Evolutionary conservation across 2,888 invertebrate genomes (phyloP), one percentile per base, ranked within the genome.

Genomic region (Coremacera marginata): DNA sequence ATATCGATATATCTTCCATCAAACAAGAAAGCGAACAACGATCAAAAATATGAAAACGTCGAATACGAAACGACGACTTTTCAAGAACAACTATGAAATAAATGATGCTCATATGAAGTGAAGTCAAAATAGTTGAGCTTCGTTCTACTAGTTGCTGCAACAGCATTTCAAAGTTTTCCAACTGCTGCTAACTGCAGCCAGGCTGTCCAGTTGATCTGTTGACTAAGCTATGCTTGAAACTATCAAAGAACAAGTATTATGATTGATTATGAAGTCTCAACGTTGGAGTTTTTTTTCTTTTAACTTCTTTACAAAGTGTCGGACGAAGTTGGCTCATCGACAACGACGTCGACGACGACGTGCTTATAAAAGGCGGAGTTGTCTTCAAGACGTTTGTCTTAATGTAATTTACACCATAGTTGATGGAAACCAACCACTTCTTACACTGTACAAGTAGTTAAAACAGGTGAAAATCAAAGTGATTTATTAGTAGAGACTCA

Each of bases 391-490:
- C 81, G 78, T 81, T 83, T 82, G 81, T 81, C 82, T 84, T 85
- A 83, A 82, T 81, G 84, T 83, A 84, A 84, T 84, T 83, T 83
- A 84, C 84, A 84, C 84, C 82, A 81, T 78, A 37, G 14, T 52
- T 52, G 52, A 52, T 74, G 67, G 65, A 37, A 55, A 65, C 51
- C 68, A 44, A 74, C 31, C 67, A 27, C 22, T 74, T 55, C 51
- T 25, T 44, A 44, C 44, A 44, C 44, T 44, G 11, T 44, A 44
- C 44, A 44, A 44, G 49, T 27, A 55, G 52, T 74, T 55, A 25
- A 68, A 68, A 74, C 67, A 27, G 52, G 55, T 67, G 55, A 25
- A 74, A 37, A 67, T 9, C 11, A 25, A 51, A 25, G 22, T 74
- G 74, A 74, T 51, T 74, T 74, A 74, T 74, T 65, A 67, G 55